Conservation (phyloP, 2,797 vertebrate species). For the Epinephelus awoara region DNA sequence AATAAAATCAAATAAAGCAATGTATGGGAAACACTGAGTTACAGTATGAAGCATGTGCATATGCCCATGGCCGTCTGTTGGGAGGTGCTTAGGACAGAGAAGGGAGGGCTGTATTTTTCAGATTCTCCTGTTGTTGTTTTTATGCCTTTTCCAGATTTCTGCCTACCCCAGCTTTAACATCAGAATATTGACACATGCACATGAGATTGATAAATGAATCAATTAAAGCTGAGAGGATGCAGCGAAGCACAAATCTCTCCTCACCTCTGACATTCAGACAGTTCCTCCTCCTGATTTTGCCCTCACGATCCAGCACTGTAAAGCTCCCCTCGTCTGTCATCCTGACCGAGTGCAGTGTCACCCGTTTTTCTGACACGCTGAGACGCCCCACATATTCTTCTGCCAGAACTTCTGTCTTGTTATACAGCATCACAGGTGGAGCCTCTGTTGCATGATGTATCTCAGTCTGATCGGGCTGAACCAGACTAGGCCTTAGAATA, state of each 20-base stretch:
- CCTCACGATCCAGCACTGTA: constrained; percentile 77
- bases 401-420: constrained; percentile 60
- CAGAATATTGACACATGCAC: not conserved
- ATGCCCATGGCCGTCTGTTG: too few relatives aligned
- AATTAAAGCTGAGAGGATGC: not conserved
- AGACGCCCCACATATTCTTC: constrained; percentile 79
- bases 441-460: constrained; percentile 54
- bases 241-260: not conserved
- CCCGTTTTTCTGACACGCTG: constrained; percentile 64
- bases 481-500: constrained; percentile 55
- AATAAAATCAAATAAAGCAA: too few relatives aligned
- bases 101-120: too few relatives aligned
- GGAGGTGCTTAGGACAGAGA: too few relatives aligned
- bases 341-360: constrained; percentile 77
- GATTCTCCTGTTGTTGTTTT: too few relatives aligned
- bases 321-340: constrained; percentile 85
- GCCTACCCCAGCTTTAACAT: too few relatives aligned
- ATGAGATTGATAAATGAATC: not conserved
- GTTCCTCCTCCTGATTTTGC: constrained; percentile 76
- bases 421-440: constrained; percentile 72
- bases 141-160: too few relatives aligned
- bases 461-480: constrained; percentile 66
- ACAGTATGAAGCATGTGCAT: too few relatives aligned
- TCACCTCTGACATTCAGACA: constrained; percentile 87
- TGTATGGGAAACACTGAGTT: too few relatives aligned